Evolutionary conservation across 2,113 vertebrate genomes (phyloP), one percentile per base, ranked within the genome.

Genomic region (Paracyprichromis sp.): DNA sequence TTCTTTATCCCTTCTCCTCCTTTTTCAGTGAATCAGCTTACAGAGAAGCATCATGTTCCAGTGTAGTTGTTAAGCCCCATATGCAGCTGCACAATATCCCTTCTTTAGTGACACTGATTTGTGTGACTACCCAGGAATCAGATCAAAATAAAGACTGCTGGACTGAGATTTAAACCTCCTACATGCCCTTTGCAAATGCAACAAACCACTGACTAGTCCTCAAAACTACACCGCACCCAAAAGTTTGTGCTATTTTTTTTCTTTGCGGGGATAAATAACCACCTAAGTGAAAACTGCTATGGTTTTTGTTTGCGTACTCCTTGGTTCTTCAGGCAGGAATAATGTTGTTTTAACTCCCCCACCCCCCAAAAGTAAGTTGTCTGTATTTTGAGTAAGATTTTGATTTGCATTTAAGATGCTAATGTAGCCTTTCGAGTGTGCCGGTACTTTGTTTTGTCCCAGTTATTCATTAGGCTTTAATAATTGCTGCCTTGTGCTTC

Each of bases 371-470:
- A 83, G 78, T 5, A 34, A 82, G 31, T 85, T 87, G 47, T 82
- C 73, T 87, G 59, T 56, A 34, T 71, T 83, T 87, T 2, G 16
- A 85, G 43, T 61, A 86, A 88, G 82, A 85, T 73, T 85, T 90
- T 86, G 34, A 89, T 89, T 90, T 88, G 82, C 85, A 85, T 94
- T 94, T 86, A 84, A 94, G 89, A 94, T 92, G 91, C 83, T 86
- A 94, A 94, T 94, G 90, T 93, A 90, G 92, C 89, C 92, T 94
- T 94, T 94, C 3, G 12, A 83, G 88, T 85, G 45, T 83, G 78
- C 80, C 7, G 4, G 38, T 24, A 54, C 88, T 90, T 93, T 92
- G 88, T 92, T 93, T 93, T 52, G 76, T 82, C 63, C 47, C 79
- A 24, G 82, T 92, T 93, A 89, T 92, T 94, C 90, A 95, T 92